A percentile compares a stretch with the other conserved stretches of the same genome.
phyloP scores from a whole-genome alignment of 2,797 vertebrate genomes.

The Miichthys miiuy region DNA sequence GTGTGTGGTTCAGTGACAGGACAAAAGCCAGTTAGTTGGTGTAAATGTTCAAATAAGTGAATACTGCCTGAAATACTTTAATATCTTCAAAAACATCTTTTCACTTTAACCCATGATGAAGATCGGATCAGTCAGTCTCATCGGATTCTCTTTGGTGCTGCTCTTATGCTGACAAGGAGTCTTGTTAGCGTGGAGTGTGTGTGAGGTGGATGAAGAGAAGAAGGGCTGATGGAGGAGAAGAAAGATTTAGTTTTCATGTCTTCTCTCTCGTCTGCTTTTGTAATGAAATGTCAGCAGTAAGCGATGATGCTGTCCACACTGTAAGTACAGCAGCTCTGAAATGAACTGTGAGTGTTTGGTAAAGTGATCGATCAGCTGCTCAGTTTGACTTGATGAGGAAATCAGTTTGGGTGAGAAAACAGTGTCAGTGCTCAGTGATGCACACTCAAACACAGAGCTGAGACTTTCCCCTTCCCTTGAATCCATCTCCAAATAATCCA shows the following conservation, averaged over 20 bases:
- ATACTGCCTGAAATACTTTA: neutral
- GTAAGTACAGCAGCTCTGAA: conserved; percentile 11
- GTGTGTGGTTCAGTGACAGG: neutral
- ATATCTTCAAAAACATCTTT: neutral
- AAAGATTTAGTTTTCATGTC: neutral
- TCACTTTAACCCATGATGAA: neutral
- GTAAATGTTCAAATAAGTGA: neutral
- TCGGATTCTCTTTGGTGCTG: conserved; percentile 13
- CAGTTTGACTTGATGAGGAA: conserved; percentile 32
- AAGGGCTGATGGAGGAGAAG: neutral
- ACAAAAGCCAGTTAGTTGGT: neutral
- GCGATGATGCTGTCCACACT: conserved; percentile 31
- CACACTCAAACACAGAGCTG: too few relatives aligned
- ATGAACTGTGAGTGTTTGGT: conserved; percentile 3
- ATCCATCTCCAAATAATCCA: too few relatives aligned
- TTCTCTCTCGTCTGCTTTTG: conserved; percentile 27
- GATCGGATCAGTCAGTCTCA: neutral
- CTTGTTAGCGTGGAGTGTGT: neutral
- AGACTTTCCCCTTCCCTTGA: too few relatives aligned
- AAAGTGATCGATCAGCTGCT: conserved; percentile 28
- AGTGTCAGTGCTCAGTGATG: too few relatives aligned
- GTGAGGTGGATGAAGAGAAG: conserved; percentile 7
- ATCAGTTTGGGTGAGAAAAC: conserved; percentile 1
- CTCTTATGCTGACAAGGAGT: neutral
- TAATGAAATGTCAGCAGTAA: conserved; percentile 56